phyloP scores from a whole-genome alignment of 2,113 vertebrate genomes.

The Lethenteron reissneri region DNA sequence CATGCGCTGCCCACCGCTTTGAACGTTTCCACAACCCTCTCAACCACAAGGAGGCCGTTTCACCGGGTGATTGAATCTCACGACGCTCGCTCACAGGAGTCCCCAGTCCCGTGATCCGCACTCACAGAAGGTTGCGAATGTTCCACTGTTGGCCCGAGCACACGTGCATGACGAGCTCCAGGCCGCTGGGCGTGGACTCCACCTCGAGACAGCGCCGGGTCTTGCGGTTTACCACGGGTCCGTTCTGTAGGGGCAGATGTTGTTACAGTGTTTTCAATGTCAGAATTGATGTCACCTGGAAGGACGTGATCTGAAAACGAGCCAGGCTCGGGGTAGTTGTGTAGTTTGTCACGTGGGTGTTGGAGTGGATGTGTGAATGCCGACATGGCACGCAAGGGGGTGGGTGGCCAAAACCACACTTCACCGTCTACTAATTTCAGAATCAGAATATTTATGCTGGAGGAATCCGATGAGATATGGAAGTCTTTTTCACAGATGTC shows the following conservation, averaged over 20 bases:
- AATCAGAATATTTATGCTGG: too few relatives aligned
- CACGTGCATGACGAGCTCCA: slow-evolving; percentile 69
- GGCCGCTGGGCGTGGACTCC: slow-evolving; percentile 82
- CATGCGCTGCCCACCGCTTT: too few relatives aligned
- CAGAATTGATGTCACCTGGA: background rate
- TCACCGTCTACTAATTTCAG: too few relatives aligned
- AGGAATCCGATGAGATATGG: too few relatives aligned
- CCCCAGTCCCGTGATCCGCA: too few relatives aligned
- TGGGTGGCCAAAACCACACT: background rate
- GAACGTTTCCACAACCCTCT: too few relatives aligned
- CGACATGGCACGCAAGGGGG: background rate
- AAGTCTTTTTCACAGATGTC: too few relatives aligned
- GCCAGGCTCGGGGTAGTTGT: background rate
- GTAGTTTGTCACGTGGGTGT: background rate
- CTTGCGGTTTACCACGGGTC: slow-evolving; percentile 83
- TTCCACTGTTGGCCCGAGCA: slow-evolving; percentile 97
- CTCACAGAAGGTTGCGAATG: slow-evolving; percentile 41
- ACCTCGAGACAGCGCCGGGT: slow-evolving; percentile 87
- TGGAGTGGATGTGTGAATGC: too few relatives aligned
- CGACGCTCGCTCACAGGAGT: too few relatives aligned
- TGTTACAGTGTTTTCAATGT: background rate
- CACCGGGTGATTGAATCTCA: too few relatives aligned
- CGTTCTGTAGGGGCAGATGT: slow-evolving; percentile 29
- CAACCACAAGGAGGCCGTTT: too few relatives aligned
- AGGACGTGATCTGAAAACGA: background rate